Evolutionary conservation across 2,888 invertebrate genomes (phyloP).

Genomic region (Eutolmus rufibarbis): DNA sequence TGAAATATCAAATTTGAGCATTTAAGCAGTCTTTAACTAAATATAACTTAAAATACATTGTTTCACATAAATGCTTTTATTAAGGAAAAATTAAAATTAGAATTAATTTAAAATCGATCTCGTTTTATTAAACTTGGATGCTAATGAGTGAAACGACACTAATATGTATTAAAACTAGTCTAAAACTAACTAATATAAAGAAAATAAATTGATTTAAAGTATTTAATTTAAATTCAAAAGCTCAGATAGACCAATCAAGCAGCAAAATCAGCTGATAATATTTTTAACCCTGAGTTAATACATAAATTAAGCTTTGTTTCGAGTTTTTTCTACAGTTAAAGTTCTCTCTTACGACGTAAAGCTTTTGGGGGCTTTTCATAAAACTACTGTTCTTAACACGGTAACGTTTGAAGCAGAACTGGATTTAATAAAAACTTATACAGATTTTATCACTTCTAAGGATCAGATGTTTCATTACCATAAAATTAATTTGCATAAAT

Average conservation of each 20-base stretch:
- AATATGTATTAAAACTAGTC: neutral
- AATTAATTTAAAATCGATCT: no score
- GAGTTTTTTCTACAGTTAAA: neutral
- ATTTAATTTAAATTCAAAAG: neutral
- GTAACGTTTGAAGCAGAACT: neutral
- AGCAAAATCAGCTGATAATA: neutral
- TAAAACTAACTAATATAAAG: no score
- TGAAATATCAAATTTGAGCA: no score
- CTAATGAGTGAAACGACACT: no score
- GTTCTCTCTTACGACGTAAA: neutral
- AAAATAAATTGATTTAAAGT: no score
- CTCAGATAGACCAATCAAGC: neutral
- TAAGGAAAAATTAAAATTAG: no score
- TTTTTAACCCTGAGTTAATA: neutral
- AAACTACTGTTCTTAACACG: neutral
- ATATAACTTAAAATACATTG: no score
- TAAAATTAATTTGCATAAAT: neutral
- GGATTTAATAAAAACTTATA: neutral
- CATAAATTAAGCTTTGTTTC: neutral
- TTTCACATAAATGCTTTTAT: no score
- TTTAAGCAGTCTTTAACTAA: no score
- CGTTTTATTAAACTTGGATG: no score
- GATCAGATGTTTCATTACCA: neutral
- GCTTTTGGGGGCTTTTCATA: neutral
- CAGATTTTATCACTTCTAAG: neutral